Evolutionary conservation across 2,113 vertebrate genomes (phyloP).

Genomic region (Thymallus thymallus): DNA sequence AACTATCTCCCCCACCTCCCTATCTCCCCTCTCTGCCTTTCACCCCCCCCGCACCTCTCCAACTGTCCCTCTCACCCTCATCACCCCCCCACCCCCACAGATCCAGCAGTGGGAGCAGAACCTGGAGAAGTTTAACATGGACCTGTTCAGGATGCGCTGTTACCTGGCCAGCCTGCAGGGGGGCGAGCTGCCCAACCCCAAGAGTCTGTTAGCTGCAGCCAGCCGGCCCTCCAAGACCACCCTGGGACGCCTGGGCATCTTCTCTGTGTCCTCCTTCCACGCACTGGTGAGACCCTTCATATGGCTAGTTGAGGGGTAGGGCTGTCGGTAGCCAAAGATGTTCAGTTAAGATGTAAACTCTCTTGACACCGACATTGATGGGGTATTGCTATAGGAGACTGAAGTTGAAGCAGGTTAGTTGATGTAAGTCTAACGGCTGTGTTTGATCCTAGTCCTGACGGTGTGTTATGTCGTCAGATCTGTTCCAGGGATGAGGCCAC

Average conservation of each 20-base stretch:
- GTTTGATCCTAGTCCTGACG: slow-evolving; percentile 27
- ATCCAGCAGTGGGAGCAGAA: slow-evolving; percentile 99
- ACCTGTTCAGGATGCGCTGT: slow-evolving; percentile 93
- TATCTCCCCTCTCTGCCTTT: neutral
- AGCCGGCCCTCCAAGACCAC: slow-evolving; percentile 90
- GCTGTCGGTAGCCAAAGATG: neutral
- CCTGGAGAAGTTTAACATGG: slow-evolving; percentile 94
- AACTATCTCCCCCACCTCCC: slow-evolving; percentile 15
- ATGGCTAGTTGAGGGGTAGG: neutral
- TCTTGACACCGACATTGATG: neutral
- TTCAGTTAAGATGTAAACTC: neutral
- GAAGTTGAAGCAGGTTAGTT: neutral
- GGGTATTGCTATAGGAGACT: no score
- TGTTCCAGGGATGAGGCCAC: slow-evolving; percentile 91
- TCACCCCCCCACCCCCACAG: slow-evolving; percentile 62
- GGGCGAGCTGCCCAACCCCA: slow-evolving; percentile 93
- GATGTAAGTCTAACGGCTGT: no score
- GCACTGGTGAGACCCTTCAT: slow-evolving; percentile 83
- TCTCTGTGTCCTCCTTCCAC: slow-evolving; percentile 96
- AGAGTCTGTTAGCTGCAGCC: slow-evolving; percentile 88
- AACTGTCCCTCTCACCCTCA: neutral
- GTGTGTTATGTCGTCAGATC: slow-evolving; percentile 72
- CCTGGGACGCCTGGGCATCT: slow-evolving; percentile 88
- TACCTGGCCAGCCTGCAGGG: slow-evolving; percentile 95
- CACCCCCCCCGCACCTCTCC: neutral